Base-by-base conservation (phyloP, 2,888 invertebrate species). In the Diogma glabrata region DNA sequence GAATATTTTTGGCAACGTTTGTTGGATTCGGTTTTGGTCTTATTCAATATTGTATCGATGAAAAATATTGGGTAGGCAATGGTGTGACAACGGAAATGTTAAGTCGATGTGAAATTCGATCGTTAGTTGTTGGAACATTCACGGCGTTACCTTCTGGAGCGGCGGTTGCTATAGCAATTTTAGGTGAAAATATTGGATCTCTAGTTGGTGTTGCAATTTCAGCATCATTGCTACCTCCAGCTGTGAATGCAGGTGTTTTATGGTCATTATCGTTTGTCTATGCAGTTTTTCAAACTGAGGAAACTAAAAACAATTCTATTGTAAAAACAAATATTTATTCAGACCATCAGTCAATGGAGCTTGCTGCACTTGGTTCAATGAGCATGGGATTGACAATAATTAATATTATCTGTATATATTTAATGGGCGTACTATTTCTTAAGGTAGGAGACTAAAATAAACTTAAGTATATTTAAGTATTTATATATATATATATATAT, bases 181-280 rank as follows among this genome's bases (percentile, higher is more conserved):
- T 88, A n/a, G 84, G 86, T 28, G 85, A 84, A 51, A 84, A 87
- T 66, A 78, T 83, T 4, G 82, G 84, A 1, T 86, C 86, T 1
- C 68, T 87, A 7, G 86, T 87, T 1, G 87, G 87, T 4, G 87
- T 87, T 5, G 87, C 87, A 4, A 87, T 88, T 59, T 87, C 87
- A 0, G 86, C 86, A 0, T 86, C 87, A 0, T 66, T 88, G 14
- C 69, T 87, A 52, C 87, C 87, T 1, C 87, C 88, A 3, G 85
- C 86, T 50, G 87, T 87, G 2, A 87, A 88, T 69, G 81, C 85
- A 53, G 82, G 82, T 14, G 64, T 82, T 1, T 65, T 82, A 0
- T 82, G 82, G 82, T 76, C 81, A 0, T 68, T 81, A 64, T 74
- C 81, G 1, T 63, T 75, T 9, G 72, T 78, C 19, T 77, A 77